Evolutionary conservation across 2,888 invertebrate species (phyloP).

Genomic region (Patella caerulea): DNA sequence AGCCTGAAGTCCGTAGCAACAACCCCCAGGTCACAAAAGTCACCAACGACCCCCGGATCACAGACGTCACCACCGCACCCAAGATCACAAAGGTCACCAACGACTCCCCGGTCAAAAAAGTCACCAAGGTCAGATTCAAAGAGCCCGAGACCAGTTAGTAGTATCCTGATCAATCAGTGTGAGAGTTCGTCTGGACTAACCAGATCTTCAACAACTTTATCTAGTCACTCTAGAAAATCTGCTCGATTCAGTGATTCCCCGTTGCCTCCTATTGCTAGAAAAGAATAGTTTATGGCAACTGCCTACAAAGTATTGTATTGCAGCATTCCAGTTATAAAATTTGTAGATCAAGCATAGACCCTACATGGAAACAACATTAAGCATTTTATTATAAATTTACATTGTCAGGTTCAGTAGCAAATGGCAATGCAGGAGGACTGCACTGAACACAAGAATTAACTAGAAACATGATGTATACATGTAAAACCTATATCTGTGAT

Average conservation of each 20-base stretch:
- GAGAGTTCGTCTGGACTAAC: neutral
- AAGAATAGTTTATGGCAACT: neutral
- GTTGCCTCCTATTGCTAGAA: neutral
- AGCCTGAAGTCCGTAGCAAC: neutral
- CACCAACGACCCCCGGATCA: neutral
- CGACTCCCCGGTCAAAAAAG: constrained; percentile 10
- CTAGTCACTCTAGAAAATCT: neutral
- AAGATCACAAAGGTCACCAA: neutral
- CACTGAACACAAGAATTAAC: too few relatives aligned
- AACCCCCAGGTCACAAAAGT: neutral
- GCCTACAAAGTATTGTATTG: too few relatives aligned
- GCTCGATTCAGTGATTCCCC: neutral
- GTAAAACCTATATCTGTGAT: too few relatives aligned
- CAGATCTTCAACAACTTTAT: constrained; percentile 7
- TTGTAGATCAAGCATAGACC: too few relatives aligned
- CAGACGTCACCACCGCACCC: neutral
- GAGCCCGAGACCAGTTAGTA: constrained; percentile 13
- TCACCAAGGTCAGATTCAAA: neutral
- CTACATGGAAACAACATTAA: too few relatives aligned
- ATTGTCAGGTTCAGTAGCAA: too few relatives aligned
- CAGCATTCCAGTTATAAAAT: too few relatives aligned
- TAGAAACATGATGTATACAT: too few relatives aligned
- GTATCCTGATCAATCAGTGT: neutral
- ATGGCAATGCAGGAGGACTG: too few relatives aligned
- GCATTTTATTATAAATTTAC: too few relatives aligned